phyloP scores from a whole-genome alignment of 2,888 invertebrate genomes.

The Nymphalis c-album region DNA sequence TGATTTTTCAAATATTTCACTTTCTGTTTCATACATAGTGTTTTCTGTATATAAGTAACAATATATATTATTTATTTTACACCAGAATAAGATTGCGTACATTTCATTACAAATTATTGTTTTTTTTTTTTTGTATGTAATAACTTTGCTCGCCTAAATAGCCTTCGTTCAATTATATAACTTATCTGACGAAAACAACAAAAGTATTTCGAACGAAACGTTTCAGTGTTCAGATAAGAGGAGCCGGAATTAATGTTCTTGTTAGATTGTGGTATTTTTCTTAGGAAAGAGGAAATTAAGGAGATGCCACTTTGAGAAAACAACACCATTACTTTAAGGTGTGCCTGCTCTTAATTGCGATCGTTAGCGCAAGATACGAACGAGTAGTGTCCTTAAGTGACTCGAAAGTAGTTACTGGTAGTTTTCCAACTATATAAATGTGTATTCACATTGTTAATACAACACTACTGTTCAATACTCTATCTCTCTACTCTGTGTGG shows the following conservation, averaged over 20 bases:
- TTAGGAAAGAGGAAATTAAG: conserved; percentile 22
- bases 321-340: conserved; percentile 33
- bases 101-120: no score
- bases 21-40: no score
- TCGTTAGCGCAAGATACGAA: conserved; percentile 29
- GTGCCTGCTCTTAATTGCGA: conserved; percentile 30
- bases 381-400: conserved; percentile 5
- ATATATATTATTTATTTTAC: no score
- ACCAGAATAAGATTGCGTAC: no score
- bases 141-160: no score
- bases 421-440: conserved; percentile 1
- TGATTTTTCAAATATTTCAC: no score
- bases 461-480: no score
- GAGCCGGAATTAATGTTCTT: conserved; percentile 7
- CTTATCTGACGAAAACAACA: background rate
- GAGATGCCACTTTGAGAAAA: conserved; percentile 19
- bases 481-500: no score
- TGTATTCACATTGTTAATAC: background rate
- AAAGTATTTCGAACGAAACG: conserved; percentile 5
- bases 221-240: conserved; percentile 4
- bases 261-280: conserved; percentile 27
- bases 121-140: background rate
- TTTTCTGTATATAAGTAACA: no score
- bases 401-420: background rate
- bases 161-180: conserved; percentile 10